A percentile compares a stretch with the other conserved stretches of the same genome.
These are phyloP conservation scores for Gibbula magus DNA, from an alignment of 2,888 invertebrate genomes.

Conservation along the genomic window DNA sequence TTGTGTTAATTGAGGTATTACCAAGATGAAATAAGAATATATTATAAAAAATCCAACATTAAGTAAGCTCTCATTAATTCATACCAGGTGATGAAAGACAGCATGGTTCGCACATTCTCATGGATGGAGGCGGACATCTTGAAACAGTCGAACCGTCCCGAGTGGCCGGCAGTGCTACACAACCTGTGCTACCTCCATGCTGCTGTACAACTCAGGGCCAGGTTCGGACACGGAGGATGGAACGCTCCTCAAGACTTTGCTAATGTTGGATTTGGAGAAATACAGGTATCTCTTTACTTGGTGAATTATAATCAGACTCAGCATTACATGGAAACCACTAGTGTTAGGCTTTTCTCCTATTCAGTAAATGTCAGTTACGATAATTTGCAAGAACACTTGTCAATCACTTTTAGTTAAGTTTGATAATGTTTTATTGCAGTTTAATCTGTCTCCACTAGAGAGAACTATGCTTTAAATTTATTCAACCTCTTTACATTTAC, in stretches of 20 bases:
- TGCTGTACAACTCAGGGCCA: conserved; percentile 69
- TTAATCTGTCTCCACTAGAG: too few relatives aligned
- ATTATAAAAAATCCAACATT: background rate
- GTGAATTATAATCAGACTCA: too few relatives aligned
- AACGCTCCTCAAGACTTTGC: conserved; percentile 68
- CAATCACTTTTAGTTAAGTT: too few relatives aligned
- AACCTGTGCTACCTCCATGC: conserved; percentile 74
- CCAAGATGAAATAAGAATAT: too few relatives aligned
- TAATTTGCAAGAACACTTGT: too few relatives aligned
- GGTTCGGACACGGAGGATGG: conserved; percentile 73
- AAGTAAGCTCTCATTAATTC: background rate
- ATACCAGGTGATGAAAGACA: conserved; percentile 71
- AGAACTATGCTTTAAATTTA: too few relatives aligned
- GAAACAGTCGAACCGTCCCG: conserved; percentile 64
- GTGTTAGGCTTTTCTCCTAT: too few relatives aligned
- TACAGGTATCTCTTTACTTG: conserved; percentile 48
- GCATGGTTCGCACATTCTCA: conserved; percentile 66
- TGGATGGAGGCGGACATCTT: conserved; percentile 72
- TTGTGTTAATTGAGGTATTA: too few relatives aligned
- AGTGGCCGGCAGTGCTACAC: conserved; percentile 74
- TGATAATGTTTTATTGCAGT: too few relatives aligned
- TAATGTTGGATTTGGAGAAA: conserved; percentile 65
- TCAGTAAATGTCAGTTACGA: too few relatives aligned
- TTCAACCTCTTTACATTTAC: too few relatives aligned
- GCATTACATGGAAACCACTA: too few relatives aligned